These are phyloP conservation scores for Drosophila suzukii DNA, from an alignment of 1,140 invertebrate species.

Conservation along the genomic window DNA sequence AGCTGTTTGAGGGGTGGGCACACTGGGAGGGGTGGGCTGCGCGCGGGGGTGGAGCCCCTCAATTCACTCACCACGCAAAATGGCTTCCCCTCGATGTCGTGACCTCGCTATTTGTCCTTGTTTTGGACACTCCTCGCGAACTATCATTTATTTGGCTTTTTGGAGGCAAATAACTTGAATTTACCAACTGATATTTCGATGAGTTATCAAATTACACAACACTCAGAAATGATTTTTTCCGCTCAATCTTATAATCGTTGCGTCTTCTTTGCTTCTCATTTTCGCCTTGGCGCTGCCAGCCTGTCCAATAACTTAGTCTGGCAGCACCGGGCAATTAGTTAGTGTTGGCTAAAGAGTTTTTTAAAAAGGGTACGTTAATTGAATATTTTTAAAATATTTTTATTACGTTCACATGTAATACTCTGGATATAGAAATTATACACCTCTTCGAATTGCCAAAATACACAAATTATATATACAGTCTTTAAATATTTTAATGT, in stretches of 20 bases:
- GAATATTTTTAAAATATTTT: neutral
- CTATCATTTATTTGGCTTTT: conserved; percentile 38
- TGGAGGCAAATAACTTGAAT: neutral
- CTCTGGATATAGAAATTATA: too few species aligned
- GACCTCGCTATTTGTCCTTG: conserved; percentile 7
- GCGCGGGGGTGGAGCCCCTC: neutral
- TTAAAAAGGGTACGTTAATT: too few species aligned
- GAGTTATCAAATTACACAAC: neutral
- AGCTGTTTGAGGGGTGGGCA: neutral
- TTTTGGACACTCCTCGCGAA: neutral
- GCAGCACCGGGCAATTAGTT: neutral
- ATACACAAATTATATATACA: neutral
- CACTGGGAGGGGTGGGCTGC: neutral
- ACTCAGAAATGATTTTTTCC: conserved; percentile 1
- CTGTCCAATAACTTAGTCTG: neutral
- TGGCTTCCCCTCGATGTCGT: conserved; percentile 6
- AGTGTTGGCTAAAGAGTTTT: conserved; percentile 3
- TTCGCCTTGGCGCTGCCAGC: conserved; percentile 2
- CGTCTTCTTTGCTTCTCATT: neutral
- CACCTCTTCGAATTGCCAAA: neutral
- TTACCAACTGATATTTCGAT: neutral
- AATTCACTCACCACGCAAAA: conserved; percentile 25
- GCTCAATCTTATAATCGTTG: neutral
- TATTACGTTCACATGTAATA: neutral
- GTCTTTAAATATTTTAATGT: too few species aligned